Evolutionary conservation across 2,797 vertebrate species (phyloP).

Genomic region (Anas georgica): DNA sequence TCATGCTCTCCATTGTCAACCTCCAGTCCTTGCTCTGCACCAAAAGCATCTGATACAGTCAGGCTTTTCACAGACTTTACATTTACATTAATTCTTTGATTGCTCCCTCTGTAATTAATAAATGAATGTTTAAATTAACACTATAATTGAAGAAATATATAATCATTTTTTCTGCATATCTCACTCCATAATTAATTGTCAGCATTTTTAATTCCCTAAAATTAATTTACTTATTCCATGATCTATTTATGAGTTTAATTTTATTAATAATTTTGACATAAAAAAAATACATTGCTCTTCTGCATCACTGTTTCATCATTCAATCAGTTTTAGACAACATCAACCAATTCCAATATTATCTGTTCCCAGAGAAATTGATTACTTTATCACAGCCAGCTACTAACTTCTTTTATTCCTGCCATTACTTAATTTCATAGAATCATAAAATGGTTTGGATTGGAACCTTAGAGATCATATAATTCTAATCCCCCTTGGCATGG

Average conservation of each 20-base stretch:
- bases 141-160: neutral
- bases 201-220: neutral
- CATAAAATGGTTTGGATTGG: too few species aligned
- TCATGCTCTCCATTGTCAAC: neutral
- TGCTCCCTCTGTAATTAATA: neutral
- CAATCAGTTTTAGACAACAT: neutral
- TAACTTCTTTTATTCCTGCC: neutral
- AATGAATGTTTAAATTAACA: neutral
- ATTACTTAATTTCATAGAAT: neutral
- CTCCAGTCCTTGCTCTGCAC: neutral
- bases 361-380: neutral
- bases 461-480: too few species aligned
- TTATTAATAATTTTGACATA: neutral
- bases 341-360: neutral
- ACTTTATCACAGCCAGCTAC: neutral
- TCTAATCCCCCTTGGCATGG: too few species aligned
- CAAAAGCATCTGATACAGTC: neutral
- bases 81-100: neutral
- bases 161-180: neutral
- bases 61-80: neutral
- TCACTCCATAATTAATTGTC: neutral
- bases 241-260: neutral
- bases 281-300: neutral
- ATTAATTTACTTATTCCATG: neutral
- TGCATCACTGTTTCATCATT: neutral